Evolutionary conservation across 2,888 invertebrate genomes (phyloP).

Genomic region (Eristalinus aeneus): DNA sequence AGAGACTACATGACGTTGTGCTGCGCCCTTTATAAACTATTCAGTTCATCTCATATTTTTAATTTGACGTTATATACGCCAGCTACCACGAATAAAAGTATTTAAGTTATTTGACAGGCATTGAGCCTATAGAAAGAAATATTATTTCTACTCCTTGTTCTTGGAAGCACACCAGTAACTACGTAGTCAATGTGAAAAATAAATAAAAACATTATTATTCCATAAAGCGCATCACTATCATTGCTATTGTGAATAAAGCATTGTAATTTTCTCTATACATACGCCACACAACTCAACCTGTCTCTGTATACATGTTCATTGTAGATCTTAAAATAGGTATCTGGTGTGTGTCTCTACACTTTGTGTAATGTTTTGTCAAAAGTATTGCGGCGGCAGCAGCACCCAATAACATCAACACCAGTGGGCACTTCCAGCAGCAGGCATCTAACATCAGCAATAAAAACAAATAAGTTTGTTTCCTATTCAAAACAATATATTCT

Average conservation of each 20-base stretch:
- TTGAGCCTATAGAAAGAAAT: no score
- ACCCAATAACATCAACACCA: slow-evolving; percentile 17
- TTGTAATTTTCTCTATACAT: slow-evolving; percentile 63
- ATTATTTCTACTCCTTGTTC: no score
- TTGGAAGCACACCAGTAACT: no score
- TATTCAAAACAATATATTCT: not conserved
- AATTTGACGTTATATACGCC: no score
- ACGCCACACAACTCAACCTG: slow-evolving; percentile 61
- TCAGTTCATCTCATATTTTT: no score
- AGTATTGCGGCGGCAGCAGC: slow-evolving; percentile 47
- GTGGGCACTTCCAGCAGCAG: slow-evolving; percentile 31
- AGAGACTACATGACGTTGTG: no score
- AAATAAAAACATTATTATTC: not conserved
- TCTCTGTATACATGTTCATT: slow-evolving; percentile 69
- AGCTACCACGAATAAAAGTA: no score
- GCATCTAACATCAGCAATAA: slow-evolving; percentile 54
- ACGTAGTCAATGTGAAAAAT: no score
- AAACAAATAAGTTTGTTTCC: slow-evolving; percentile 37
- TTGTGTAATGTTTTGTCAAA: slow-evolving; percentile 68
- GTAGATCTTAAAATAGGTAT: slow-evolving; percentile 53
- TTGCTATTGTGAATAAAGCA: slow-evolving; percentile 44
- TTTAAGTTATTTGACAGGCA: no score
- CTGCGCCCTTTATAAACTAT: no score
- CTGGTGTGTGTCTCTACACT: slow-evolving; percentile 66
- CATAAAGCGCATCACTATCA: slow-evolving; percentile 13